These are phyloP conservation scores for Marmota monax DNA, from an alignment of 2,113 vertebrate genomes.

Conservation along the genomic window DNA sequence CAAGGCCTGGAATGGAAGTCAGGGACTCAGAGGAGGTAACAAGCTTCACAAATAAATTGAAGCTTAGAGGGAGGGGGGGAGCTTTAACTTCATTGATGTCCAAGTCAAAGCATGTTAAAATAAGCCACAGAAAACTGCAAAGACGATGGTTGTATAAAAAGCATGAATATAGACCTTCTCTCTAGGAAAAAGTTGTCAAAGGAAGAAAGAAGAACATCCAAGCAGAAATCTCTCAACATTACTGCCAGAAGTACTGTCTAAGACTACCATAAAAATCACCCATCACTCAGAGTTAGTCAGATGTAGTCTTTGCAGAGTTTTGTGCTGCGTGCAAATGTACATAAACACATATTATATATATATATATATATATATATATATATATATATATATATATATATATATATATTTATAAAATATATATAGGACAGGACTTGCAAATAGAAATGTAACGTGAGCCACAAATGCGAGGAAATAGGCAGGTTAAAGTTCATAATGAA, in stretches of 20 bases:
- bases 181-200: neutral
- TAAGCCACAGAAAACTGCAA: neutral
- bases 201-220: neutral
- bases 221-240: too few species aligned
- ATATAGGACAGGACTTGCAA: neutral
- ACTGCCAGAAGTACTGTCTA: neutral
- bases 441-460: neutral
- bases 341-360: neutral
- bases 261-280: neutral
- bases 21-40: neutral
- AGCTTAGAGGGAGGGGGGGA: neutral
- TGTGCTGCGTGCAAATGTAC: neutral
- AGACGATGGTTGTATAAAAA: neutral
- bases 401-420: too few species aligned
- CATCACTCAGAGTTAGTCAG: neutral
- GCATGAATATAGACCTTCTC: neutral
- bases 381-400: neutral
- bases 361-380: neutral
- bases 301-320: neutral
- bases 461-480: neutral
- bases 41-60: neutral
- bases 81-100: neutral
- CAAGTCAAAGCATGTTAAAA: neutral
- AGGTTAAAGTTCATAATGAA: neutral
- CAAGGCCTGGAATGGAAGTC: neutral